Conservation (phyloP, 2,113 vertebrate genomes). For the Microcebus griseorufus region DNA sequence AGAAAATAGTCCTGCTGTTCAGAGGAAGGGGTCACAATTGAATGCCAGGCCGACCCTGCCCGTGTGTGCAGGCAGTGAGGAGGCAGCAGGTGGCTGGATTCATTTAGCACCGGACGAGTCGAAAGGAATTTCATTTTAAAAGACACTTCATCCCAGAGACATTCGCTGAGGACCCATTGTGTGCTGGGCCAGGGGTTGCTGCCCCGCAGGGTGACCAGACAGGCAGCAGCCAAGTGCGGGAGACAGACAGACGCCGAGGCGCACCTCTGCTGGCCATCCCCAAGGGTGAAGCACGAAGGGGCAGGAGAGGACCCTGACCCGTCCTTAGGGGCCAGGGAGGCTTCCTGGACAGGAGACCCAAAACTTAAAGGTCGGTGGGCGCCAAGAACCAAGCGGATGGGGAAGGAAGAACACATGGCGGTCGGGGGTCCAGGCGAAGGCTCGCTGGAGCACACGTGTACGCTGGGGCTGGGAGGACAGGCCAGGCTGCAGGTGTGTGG, state of each 20-base stretch:
- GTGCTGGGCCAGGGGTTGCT: background rate
- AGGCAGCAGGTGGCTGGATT: background rate
- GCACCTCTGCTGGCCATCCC: background rate
- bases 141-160: background rate
- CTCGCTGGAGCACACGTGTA: background rate
- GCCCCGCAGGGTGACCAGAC: background rate
- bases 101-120: fast-evolving
- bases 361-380: background rate
- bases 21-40: fast-evolving
- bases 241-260: fast-evolving
- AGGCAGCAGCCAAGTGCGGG: fast-evolving
- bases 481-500: background rate
- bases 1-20: too few relatives aligned
- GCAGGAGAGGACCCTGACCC: too few relatives aligned
- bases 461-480: fast-evolving
- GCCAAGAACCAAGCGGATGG: fast-evolving
- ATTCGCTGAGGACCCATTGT: background rate
- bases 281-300: fast-evolving
- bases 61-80: fast-evolving
- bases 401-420: fast-evolving
- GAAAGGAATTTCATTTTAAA: background rate
- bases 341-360: fast-evolving
- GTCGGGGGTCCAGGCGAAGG: fast-evolving
- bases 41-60: fast-evolving
- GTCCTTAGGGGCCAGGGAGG: fast-evolving